Conservation (phyloP, 2,113 vertebrate genomes). For the Centropristis striata region DNA sequence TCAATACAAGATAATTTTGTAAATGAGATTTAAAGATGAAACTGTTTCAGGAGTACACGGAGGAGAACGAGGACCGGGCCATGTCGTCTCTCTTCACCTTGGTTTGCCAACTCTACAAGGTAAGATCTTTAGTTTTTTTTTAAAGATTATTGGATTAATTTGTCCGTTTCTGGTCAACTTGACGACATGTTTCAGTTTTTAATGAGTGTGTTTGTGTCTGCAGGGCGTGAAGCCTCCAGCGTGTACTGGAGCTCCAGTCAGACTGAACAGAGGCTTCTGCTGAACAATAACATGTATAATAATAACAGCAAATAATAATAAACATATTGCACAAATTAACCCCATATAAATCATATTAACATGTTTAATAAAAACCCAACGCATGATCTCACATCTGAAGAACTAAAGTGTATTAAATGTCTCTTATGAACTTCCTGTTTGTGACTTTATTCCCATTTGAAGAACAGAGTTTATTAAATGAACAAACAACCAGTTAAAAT, state of each 20-base stretch:
- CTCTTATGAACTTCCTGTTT: neutral
- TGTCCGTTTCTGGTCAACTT: neutral
- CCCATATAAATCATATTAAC: neutral
- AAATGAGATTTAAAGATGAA: neutral
- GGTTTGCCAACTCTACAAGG: constrained; percentile 88
- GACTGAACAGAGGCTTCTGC: constrained; percentile 69
- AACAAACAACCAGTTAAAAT: neutral
- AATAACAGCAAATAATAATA: constrained; percentile 1
- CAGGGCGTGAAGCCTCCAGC: constrained; percentile 78
- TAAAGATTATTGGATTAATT: too few species aligned
- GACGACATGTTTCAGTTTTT: neutral
- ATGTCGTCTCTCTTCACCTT: constrained; percentile 81
- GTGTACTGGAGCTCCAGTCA: constrained; percentile 74
- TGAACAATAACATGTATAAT: constrained; percentile 20
- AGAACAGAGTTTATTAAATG: neutral
- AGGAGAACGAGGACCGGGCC: constrained; percentile 72
- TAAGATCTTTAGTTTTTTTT: constrained; percentile 53
- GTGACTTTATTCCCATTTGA: neutral
- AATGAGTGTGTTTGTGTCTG: neutral
- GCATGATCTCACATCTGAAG: too few species aligned
- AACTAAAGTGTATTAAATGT: constrained; percentile 6
- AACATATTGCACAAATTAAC: neutral
- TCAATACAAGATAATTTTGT: neutral
- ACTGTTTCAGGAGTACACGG: constrained; percentile 71
- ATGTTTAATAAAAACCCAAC: too few species aligned